Base-by-base conservation (phyloP, 2,113 vertebrate species). In the Mormyrus iriodes region DNA sequence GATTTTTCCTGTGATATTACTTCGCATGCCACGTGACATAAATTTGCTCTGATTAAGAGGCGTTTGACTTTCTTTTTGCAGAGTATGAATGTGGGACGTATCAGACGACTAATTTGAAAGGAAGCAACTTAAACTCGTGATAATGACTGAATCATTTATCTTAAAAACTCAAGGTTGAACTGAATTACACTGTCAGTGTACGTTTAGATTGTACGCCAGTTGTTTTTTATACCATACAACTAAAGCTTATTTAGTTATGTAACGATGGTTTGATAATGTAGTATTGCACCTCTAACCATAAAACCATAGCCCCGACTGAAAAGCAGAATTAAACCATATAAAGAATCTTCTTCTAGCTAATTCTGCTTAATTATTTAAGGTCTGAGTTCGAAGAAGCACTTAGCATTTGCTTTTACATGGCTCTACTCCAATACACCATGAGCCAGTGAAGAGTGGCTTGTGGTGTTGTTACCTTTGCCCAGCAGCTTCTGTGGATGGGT, bases 21-120 rank as follows among this genome's bases (percentile, higher is more conserved):
- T 84, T 52, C 39, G 35, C 39, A 4, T 46, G 79, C 51, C 88
- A 89, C 88, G 42, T 89, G 88, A 85, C 52, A 58, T 46, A 19
- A 31, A 24, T 84, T n/a, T 89, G 39, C 35, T 6, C 52, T 31
- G 39, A 46, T 42, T 87, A 27, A 46, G 44, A 84, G 27, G 42
- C 82, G 19, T 46, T 48, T 24, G 39, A 8, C 44, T 84, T 83
- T 48, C 44, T 84, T 24, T 46, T 46, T 48, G 19, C 19, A 42
- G 76, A 24, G 12, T 21, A 44, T 82, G 76, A 82, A 21, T 82
- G 39, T 82, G 76, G 35, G 6, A 24, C 42, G 31, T 69, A 31
- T 69, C 3, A 69, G n/a, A 13, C 27, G 13, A 8, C 13, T 35
- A 79, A 79, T 48, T 48, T 84, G 42, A 46, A n/a, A 44, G 10